A percentile compares a stretch with the other conserved stretches of the same genome.
phyloP scores from a whole-genome alignment of 1,140 invertebrate species.

The Oncopodura yosiiana region DNA sequence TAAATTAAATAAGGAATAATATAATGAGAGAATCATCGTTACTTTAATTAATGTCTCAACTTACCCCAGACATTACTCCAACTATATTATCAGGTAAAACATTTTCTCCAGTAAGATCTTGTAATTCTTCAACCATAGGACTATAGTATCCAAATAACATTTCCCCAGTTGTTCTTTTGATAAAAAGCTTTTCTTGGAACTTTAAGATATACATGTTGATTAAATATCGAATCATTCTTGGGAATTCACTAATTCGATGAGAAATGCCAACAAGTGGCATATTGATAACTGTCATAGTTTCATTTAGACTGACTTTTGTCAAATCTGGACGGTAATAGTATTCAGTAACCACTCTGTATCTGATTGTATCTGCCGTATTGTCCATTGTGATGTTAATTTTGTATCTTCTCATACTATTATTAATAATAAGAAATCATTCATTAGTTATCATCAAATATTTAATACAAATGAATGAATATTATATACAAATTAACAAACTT shows the following conservation, averaged over 20 bases:
- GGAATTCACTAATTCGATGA: conserved; percentile 5
- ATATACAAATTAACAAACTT: no score
- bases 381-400: conserved; percentile 18
- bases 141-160: conserved; percentile 22
- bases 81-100: background rate
- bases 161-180: conserved; percentile 7
- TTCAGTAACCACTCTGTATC: conserved; percentile 11
- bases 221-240: conserved; percentile 12
- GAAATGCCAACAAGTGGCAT: conserved; percentile 14
- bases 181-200: conserved; percentile 20
- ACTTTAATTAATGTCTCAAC: background rate
- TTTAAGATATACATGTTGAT: conserved; percentile 14
- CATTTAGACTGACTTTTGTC: conserved; percentile 16
- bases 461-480: no score
- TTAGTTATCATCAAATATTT: no score
- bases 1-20: background rate
- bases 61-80: no score
- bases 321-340: conserved; percentile 22
- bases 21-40: no score
- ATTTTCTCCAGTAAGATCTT: background rate
- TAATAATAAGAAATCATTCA: no score
- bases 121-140: background rate
- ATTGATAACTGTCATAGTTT: conserved; percentile 17
- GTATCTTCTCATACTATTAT: no score
- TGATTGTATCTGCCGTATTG: conserved; percentile 22